A percentile compares a stretch with the other conserved stretches of the same genome.
Conservation (phyloP, 37 sponge, comb jelly and placozoan genomes). For the Beroe ovata region DNA sequence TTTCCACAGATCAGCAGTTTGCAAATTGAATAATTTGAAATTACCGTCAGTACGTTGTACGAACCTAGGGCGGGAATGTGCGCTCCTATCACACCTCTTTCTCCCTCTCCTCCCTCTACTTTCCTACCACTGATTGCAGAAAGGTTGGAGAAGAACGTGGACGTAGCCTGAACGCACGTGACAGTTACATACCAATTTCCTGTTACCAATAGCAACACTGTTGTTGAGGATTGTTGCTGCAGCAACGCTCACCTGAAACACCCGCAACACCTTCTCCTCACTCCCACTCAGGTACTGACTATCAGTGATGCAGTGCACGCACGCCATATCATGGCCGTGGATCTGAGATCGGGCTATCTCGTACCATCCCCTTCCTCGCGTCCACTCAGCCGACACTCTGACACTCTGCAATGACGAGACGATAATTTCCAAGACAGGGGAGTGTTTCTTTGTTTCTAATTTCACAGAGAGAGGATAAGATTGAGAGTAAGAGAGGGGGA, state of each 20-base stretch:
- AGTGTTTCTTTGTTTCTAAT: no score
- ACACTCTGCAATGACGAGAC: constrained; percentile 21
- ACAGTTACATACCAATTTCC: constrained; percentile 21
- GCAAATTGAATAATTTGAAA: no score
- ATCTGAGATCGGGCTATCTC: constrained; percentile 52
- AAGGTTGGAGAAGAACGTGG: constrained; percentile 49
- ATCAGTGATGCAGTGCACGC: not conserved
- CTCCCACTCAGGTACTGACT: constrained; percentile 37
- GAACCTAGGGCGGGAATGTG: constrained; percentile 57
- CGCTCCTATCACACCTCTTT: not conserved
- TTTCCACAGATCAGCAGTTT: not conserved
- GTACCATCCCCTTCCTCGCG: not conserved
- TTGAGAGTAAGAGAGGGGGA: no score
- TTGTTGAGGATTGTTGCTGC: not conserved
- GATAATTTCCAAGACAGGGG: no score
- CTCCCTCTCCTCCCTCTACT: not conserved
- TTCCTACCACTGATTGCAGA: not conserved
- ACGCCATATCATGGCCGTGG: constrained; percentile 48
- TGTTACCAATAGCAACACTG: constrained; percentile 5
- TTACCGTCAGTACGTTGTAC: no score
- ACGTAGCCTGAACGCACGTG: constrained; percentile 14
- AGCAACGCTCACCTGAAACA: constrained; percentile 44
- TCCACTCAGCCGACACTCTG: constrained; percentile 18
- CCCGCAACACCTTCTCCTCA: constrained; percentile 55
- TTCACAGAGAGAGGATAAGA: no score